phyloP scores from a whole-genome alignment of 2,797 vertebrate species.

The Tachyglossus aculeatus region DNA sequence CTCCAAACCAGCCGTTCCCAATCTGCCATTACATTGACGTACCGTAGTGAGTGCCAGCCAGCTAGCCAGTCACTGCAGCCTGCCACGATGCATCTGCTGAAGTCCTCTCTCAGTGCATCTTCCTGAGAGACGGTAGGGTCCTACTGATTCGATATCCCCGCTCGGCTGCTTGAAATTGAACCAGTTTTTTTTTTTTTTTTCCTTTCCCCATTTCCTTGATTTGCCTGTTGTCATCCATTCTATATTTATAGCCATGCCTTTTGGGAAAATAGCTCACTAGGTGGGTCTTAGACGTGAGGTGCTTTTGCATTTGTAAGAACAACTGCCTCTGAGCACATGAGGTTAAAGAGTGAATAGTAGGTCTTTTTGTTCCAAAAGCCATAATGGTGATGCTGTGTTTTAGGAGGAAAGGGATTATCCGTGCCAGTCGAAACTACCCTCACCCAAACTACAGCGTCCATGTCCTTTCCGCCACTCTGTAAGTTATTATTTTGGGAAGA shows the following conservation, averaged over 20 bases:
- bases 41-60: constrained; percentile 86
- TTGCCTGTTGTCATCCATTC: constrained; percentile 81
- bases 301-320: constrained; percentile 72
- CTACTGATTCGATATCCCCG: constrained; percentile 75
- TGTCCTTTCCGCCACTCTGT: constrained; percentile 56
- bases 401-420: constrained; percentile 38
- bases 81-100: constrained; percentile 80
- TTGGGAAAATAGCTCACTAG: constrained; percentile 75
- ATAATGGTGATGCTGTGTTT: constrained; percentile 58
- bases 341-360: constrained; percentile 55
- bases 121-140: constrained; percentile 78
- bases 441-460: constrained; percentile 50
- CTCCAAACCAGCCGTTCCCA: constrained; percentile 77
- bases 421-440: constrained; percentile 40
- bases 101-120: constrained; percentile 75
- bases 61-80: constrained; percentile 82
- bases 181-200: constrained; percentile 76
- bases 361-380: constrained; percentile 66
- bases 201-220: constrained; percentile 70
- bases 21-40: constrained; percentile 81
- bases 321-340: constrained; percentile 64
- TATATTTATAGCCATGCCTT: constrained; percentile 85
- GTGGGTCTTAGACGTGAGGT: constrained; percentile 75
- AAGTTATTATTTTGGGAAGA: constrained; percentile 62
- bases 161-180: constrained; percentile 81